A percentile compares a stretch with the other conserved stretches of the same genome.
Evolutionary conservation across 1,140 invertebrate species (phyloP).

Genomic region (Aradophagus sp.): DNA sequence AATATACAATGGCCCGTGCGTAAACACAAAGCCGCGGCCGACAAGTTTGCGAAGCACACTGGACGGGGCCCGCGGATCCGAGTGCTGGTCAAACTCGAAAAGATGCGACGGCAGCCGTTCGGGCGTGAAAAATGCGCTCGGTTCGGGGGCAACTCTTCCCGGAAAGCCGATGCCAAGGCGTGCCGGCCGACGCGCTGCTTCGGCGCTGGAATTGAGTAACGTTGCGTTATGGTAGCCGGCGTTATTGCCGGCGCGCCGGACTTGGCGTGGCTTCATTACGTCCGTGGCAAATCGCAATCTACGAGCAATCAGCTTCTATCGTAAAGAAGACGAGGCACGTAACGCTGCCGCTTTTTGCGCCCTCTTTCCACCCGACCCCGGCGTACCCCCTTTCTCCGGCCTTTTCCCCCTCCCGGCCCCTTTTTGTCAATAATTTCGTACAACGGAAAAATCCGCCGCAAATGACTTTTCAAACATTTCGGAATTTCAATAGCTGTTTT

Average conservation of each 20-base stretch:
- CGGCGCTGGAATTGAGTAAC: slow-evolving; percentile 12
- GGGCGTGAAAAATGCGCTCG: too few species aligned
- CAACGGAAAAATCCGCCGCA: slow-evolving; percentile 63
- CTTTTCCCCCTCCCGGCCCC: slow-evolving; percentile 43
- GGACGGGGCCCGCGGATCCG: slow-evolving; percentile 64
- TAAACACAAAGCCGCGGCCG: slow-evolving; percentile 47
- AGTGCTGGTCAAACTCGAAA: slow-evolving; percentile 27
- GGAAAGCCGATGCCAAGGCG: too few species aligned
- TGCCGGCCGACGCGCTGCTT: background rate
- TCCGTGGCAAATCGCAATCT: slow-evolving; percentile 74
- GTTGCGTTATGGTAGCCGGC: slow-evolving; percentile 17
- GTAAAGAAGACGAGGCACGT: slow-evolving; percentile 66
- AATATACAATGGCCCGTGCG: slow-evolving; percentile 37
- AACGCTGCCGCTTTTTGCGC: slow-evolving; percentile 65
- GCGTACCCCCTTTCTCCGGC: slow-evolving; percentile 23
- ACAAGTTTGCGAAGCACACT: slow-evolving; percentile 55
- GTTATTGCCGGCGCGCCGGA: slow-evolving; percentile 36
- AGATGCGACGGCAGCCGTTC: too few species aligned
- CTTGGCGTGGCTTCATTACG: slow-evolving; percentile 70
- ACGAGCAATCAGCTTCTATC: slow-evolving; percentile 71
- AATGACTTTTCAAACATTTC: slow-evolving; percentile 30
- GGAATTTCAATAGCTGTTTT: slow-evolving; percentile 21
- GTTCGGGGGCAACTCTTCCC: too few species aligned
- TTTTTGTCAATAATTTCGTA: slow-evolving; percentile 71
- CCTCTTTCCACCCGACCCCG: slow-evolving; percentile 22